These are phyloP conservation scores for Tetragnatha montana DNA, from an alignment of 2,888 invertebrate genomes.

Conservation along the genomic window DNA sequence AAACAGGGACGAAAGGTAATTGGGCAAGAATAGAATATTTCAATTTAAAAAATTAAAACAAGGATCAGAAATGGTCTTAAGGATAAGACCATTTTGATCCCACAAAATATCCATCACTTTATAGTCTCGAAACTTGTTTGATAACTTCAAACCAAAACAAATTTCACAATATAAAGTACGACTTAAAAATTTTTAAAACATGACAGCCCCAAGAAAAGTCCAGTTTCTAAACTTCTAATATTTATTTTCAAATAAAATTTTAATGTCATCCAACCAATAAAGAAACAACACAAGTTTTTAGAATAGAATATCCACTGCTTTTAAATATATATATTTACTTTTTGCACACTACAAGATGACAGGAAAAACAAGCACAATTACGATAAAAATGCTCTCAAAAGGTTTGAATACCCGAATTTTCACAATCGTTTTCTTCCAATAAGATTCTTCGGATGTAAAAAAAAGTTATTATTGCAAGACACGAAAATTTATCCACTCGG, in stretches of 20 bases:
- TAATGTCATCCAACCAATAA: neutral
- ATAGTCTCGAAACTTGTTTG: constrained; percentile 20
- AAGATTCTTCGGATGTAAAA: constrained; percentile 46
- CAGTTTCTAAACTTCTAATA: neutral
- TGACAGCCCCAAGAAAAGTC: constrained; percentile 52
- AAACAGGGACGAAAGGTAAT: constrained; percentile 55
- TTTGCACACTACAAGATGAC: constrained; percentile 34
- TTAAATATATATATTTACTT: constrained; percentile 38
- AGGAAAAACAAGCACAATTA: constrained; percentile 45
- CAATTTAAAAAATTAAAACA: constrained; percentile 49
- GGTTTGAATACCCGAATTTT: constrained; percentile 24
- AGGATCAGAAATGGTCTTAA: constrained; percentile 32
- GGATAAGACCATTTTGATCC: constrained; percentile 22
- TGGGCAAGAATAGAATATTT: constrained; percentile 55
- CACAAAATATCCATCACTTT: constrained; percentile 26
- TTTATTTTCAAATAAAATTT: neutral
- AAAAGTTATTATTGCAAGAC: constrained; percentile 61
- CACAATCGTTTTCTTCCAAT: constrained; percentile 18
- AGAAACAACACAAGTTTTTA: constrained; percentile 5
- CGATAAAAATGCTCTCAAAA: constrained; percentile 36
- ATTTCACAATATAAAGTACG: constrained; percentile 31
- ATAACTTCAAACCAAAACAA: neutral
- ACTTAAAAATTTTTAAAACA: constrained; percentile 51
- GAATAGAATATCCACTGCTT: constrained; percentile 7
- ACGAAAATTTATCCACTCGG: constrained; percentile 49